Conservation (phyloP, 2,797 vertebrate species). For the Crocodylus rhombifer region DNA sequence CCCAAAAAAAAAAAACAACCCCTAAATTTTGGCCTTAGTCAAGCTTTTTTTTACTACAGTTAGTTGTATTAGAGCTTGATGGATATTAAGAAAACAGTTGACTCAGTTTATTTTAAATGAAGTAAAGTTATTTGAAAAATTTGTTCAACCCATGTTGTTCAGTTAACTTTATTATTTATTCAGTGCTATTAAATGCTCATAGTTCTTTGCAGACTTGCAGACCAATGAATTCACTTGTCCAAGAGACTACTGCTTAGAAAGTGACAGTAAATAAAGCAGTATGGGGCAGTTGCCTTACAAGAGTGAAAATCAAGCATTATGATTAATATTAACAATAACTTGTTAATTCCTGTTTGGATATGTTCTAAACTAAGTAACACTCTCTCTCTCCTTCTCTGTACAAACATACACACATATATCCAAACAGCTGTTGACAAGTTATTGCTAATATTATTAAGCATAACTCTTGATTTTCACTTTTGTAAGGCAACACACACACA, state of each 20-base stretch:
- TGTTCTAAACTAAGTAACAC: not conserved
- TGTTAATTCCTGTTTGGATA: not conserved
- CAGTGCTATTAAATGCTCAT: too few relatives aligned
- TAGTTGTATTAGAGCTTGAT: not conserved
- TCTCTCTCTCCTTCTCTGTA: too few relatives aligned
- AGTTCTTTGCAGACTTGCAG: too few relatives aligned
- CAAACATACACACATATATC: too few relatives aligned
- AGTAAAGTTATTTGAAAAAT: not conserved
- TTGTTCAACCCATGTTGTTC: not conserved
- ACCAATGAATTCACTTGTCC: not conserved
- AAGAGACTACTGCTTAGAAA: not conserved
- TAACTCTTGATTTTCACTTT: too few relatives aligned
- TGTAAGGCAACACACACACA: too few relatives aligned
- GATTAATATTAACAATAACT: not conserved
- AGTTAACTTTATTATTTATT: not conserved
- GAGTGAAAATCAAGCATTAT: not conserved
- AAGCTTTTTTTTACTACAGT: not conserved
- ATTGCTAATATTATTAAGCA: too few relatives aligned
- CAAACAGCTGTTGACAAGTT: too few relatives aligned
- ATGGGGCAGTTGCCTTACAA: not conserved
- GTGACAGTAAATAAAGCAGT: not conserved
- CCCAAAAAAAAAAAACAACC: not conserved
- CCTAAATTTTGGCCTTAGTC: not conserved
- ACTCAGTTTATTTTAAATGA: not conserved
- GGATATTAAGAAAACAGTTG: not conserved